Evolutionary conservation across 30 jellyfish, hydroid and myxozoan genomes (phyloP).

Genomic region (Sanderia malayensis): DNA sequence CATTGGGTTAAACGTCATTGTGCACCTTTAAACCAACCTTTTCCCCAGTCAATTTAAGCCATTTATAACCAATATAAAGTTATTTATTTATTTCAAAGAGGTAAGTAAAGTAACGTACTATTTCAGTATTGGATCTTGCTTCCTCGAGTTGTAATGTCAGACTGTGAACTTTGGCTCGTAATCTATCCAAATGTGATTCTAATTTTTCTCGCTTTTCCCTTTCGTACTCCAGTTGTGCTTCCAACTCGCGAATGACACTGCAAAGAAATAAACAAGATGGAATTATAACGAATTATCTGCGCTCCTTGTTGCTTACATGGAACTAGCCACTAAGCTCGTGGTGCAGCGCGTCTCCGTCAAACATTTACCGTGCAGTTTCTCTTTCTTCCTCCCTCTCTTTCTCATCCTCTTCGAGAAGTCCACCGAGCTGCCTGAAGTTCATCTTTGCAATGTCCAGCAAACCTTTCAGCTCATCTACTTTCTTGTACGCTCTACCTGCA

Average conservation of each 20-base stretch:
- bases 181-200: slow-evolving; percentile 82
- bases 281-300: no score
- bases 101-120: no score
- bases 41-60: no score
- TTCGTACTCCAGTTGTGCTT: slow-evolving; percentile 82
- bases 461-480: slow-evolving; percentile 66
- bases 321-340: no score
- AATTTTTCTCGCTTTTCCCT: slow-evolving; percentile 86
- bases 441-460: slow-evolving; percentile 80
- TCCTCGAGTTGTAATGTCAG: slow-evolving; percentile 63
- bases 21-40: no score
- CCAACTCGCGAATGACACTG: slow-evolving; percentile 70
- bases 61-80: no score
- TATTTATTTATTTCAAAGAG: no score
- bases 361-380: slow-evolving; percentile 62
- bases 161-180: slow-evolving; percentile 67
- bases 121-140: slow-evolving; percentile 49
- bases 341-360: no score
- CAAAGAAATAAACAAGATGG: slow-evolving; percentile 3
- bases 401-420: slow-evolving; percentile 75
- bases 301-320: no score
- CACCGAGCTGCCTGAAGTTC: slow-evolving; percentile 87
- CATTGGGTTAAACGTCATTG: no score
- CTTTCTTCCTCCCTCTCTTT: slow-evolving; percentile 54
- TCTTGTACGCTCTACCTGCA: slow-evolving; percentile 74